Base-by-base conservation (phyloP, 2,797 vertebrate species). In the Acanthopagrus latus region DNA sequence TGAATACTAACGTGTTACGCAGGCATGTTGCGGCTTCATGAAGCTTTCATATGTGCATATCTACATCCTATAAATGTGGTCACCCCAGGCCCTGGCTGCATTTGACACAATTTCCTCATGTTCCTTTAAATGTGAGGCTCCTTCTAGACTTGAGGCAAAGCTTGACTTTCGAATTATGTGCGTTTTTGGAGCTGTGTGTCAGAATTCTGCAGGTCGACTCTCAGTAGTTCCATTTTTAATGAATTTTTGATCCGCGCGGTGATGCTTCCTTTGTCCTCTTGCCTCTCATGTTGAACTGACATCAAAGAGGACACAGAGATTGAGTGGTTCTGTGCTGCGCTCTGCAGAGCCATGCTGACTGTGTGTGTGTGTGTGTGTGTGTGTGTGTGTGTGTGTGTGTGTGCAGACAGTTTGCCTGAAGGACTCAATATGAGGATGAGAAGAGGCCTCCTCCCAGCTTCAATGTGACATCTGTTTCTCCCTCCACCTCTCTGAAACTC, bases 381-480 rank as follows among this genome's bases (percentile, higher is more conserved):
- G 57, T 50, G 59, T 25, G 64, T 29, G 62, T 60, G 62, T 59
- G 52, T 64, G 55, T 38, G 38, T 25, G n/a, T 70, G 54, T 83
- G 57, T 25, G 25, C 6, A 29, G 41, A 33, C 51, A 62, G 29
- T 82, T 82, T 71, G 80, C 82, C 82, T 83, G 38, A 50, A 87
- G 80, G 80, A 75, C 64, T 76, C 57, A 60, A 56, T 78, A 29
- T 74, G 80, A 76, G 52, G 79, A 77, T 75, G 73, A 82, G 77
- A 59, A 51, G 70, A 78, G 60, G 38, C 76, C 70, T 76, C 68
- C 77, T 86, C 65, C 70, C 64, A 82, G 84, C 71, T 78, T 86
- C 78, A 78, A 9, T 76, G 66, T 83, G 88, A 89, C 88, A 88
- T 91, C 86, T 91, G 90, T 83, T 91, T 88, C 71, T 85, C 69